Base-by-base conservation (phyloP, 2,888 invertebrate genomes). In the Clostera curtula region DNA sequence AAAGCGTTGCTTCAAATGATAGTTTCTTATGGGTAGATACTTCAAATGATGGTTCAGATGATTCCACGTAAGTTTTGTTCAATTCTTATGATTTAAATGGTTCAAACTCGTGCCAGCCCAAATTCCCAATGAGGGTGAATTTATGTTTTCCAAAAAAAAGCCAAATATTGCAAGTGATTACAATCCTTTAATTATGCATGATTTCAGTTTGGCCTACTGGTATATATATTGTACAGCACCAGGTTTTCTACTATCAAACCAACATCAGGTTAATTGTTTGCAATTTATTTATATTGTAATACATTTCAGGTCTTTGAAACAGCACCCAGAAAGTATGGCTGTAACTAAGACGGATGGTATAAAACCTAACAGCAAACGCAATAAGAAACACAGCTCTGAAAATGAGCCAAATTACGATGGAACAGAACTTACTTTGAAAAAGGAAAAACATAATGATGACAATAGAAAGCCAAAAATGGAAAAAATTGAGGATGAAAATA, bases 1-100 rank as follows among this genome's bases (percentile, higher is more conserved):
- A n/a, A n/a, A n/a, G n/a, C n/a, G n/a, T n/a, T n/a, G n/a, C n/a
- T n/a, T n/a, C 57, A 21, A 64, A 66, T 18, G 60, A 64, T 23
- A 65, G 56, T 45, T 71, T 71, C 38, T 36, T 48, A 19, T 74
- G 73, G 73, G 53, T 60, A 3, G 51, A 56, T 29, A 58, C 62
- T 25, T 66, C 72, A 13, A 53, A 41, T 27, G 56, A 57, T 27
- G 52, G 42, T 31, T 36, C 24, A 4, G 42, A 40, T 26, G 28
- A 25, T 11, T 34, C 36, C 16, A 57, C 49, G 68, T 67, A 50
- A 53, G 66, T 52, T 21, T 28, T n/a, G 5, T 3, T 13, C 10
- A 14, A 2, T 22, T 15, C 5, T 12, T 5, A 20, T 12, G 5
- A 6, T 23, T 12, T 16, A 13, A 17, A 20, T 4, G 9, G 13